A percentile compares a stretch with the other conserved stretches of the same genome.
phyloP scores from a whole-genome alignment of 2,797 vertebrate genomes.

The Cheirogaleus major region DNA sequence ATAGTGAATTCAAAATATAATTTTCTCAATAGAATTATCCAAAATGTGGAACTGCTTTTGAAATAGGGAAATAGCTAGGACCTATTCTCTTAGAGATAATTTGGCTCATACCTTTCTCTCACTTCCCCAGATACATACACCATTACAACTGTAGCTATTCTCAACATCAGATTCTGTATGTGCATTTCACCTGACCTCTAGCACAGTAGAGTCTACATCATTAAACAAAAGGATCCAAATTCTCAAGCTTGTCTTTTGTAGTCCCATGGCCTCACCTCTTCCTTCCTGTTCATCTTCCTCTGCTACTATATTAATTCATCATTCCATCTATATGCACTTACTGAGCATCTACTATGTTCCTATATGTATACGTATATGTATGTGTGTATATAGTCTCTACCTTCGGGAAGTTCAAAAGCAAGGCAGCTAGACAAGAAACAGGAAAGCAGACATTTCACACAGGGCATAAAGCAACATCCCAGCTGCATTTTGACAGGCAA shows the following conservation, averaged over 20 bases:
- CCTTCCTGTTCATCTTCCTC: not conserved
- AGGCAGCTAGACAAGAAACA: not conserved
- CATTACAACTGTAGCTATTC: not conserved
- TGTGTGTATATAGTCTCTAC: not conserved
- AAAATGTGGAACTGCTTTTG: not conserved
- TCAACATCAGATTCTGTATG: not conserved
- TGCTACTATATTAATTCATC: not conserved
- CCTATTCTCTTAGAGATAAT: not conserved
- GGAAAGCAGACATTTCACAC: not conserved
- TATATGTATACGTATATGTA: not conserved
- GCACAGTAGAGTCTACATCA: not conserved
- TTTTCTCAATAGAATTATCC: not conserved
- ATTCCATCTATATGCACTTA: not conserved
- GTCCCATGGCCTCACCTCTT: not conserved
- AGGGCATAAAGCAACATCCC: not conserved
- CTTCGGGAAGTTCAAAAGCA: not conserved
- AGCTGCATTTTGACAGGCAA: not conserved
- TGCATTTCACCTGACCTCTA: not conserved
- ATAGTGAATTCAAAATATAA: not conserved
- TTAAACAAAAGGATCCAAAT: not conserved
- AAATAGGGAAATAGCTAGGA: not conserved
- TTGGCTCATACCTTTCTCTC: not conserved
- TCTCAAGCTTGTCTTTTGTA: not conserved
- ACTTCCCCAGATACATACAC: not conserved
- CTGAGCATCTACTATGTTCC: not conserved